Evolutionary conservation across 2,797 vertebrate genomes (phyloP), one percentile per base, ranked within the genome.

Genomic region (Dipus sagitta): DNA sequence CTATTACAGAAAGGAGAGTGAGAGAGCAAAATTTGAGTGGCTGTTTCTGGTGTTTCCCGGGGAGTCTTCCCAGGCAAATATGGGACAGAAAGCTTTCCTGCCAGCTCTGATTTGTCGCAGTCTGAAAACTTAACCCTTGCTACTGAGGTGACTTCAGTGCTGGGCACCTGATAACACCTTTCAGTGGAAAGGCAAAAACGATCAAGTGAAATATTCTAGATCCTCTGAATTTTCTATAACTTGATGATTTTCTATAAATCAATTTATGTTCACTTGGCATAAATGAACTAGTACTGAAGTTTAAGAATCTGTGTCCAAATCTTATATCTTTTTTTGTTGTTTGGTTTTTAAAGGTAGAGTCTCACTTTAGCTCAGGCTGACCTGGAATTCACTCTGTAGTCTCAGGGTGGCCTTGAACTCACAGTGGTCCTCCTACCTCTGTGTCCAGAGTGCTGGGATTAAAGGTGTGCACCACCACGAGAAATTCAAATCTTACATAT

Each of bases 261-360:
- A 52, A 75, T 78, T 86, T 86, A 78, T 62, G 34, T 77, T 90
- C 10, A 58, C 62, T 82, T 86, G 96, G 82, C 67, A 79, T 86
- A 83, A 90, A 26, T 75, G 58, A 89, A 47, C 47, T 26, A 77
- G 23, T 52, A 62, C 14, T 88, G 68, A 76, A 82, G 78, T 88
- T 84, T 62, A 91, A 95, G 84, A 82, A 82, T 26, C 6, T 74
- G 38, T 34, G 77, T 65, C 47, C 89, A 0, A 84, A 71, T 65
- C 65, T 89, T 74, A 6, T 26, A 84, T 90, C 47, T 47, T 47
- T 47, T 47, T 47, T 47, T 8, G 6, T 47, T 47, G 8, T 9
- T 47, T 47, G 8, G 6, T 47, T 47, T 47, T 47, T 47, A 5
- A 47, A 47, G 47, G 8, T 47, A 47, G 47, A 10, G 47, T 47